Conservation (phyloP, 2,797 vertebrate species). For the Platalea minor region DNA sequence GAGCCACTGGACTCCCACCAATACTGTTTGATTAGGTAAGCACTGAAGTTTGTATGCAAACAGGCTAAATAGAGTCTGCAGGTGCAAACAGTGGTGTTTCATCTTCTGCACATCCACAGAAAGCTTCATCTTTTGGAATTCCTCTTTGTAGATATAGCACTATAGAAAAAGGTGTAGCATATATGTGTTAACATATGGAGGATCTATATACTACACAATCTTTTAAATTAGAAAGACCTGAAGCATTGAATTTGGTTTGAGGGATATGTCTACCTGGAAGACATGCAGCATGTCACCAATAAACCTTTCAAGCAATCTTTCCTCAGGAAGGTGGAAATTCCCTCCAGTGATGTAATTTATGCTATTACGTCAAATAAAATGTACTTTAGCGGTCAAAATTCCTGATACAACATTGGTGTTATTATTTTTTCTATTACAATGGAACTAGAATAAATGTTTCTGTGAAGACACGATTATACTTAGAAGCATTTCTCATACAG, state of each 20-base stretch:
- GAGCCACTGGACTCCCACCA: neutral
- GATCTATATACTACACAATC: neutral
- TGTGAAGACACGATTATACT: neutral
- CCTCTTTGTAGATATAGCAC: neutral
- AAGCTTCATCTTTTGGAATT: neutral
- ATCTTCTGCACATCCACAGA: neutral
- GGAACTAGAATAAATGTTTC: neutral
- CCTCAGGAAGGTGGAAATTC: neutral
- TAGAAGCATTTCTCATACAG: neutral
- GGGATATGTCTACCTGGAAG: neutral
- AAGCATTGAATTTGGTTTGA: neutral
- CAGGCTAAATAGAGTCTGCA: neutral
- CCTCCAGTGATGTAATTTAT: neutral
- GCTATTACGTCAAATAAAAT: neutral
- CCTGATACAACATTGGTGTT: neutral
- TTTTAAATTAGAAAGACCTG: neutral
- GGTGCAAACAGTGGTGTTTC: neutral
- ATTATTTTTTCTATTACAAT: neutral
- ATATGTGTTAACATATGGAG: neutral
- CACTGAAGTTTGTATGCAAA: neutral
- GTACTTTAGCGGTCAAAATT: neutral
- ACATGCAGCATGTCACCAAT: neutral
- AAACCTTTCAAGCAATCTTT: neutral
- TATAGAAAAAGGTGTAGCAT: neutral
- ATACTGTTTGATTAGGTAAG: neutral